Evolutionary conservation across 2,113 vertebrate species (phyloP), one percentile per base, ranked within the genome.

Genomic region (Brachyistius frenatus): DNA sequence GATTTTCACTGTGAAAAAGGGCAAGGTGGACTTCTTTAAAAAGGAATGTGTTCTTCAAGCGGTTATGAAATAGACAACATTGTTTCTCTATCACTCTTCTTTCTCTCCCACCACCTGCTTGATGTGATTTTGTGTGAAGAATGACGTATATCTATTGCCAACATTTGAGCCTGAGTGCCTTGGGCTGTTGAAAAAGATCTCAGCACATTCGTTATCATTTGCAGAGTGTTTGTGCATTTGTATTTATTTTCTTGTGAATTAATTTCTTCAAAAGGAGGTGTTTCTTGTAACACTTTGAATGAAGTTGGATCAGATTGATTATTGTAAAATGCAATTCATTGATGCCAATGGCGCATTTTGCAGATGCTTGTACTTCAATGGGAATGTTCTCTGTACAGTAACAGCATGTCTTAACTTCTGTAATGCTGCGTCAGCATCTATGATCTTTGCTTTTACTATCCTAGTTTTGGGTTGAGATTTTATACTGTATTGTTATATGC

Each of bases 91-190:
- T 86, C 81, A 81, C 89, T 76, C 47, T 93, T 69, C 70, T 86
- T 81, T 89, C 87, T 83, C 89, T 62, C 36, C 86, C 83, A 88
- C 82, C 86, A 90, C 88, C 83, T 92, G 92, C 91, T 93, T 93
- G 80, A 86, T 46, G 90, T 91, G 82, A 88, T 86, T 82, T 86
- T 84, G 83, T 90, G 89, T 84, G 82, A 91, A 83, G 84, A 90
- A 82, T 81, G 76, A 89, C 67, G 62, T 86, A 73, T 88, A 78
- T 88, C 91, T 91, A 92, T 94, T 95, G 96, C 96, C 96, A 94
- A 96, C 91, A 85, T 88, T 87, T 68, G 95, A 89, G 95, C 95
- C 95, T 94, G 95, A 93, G 95, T 95, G 96, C 96, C 96, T 96
- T 93, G 94, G 96, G 95, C 95, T 91, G 93, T 94, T 89, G 92